Percentiles rank a stretch among this genome's conserved stretches.
Evolutionary conservation across 2,888 invertebrate species (phyloP).

Genomic region (Sycophila texana): DNA sequence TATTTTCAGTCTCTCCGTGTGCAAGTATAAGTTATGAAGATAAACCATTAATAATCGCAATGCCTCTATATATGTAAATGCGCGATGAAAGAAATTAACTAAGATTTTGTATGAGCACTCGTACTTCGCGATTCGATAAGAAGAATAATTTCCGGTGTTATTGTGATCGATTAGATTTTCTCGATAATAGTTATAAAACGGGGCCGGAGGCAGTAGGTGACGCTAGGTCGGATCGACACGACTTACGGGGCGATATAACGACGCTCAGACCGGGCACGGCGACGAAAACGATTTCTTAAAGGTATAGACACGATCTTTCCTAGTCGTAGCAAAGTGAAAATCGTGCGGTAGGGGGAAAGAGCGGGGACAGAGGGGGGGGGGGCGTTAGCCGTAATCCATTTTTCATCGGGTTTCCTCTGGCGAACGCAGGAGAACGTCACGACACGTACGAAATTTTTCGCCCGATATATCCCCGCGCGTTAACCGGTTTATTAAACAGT

Average conservation of each 20-base stretch:
- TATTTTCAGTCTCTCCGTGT: background rate
- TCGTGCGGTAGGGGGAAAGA: slow-evolving; percentile 1
- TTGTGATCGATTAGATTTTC: slow-evolving; percentile 41
- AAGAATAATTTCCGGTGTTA: slow-evolving; percentile 13
- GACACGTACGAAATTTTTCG: slow-evolving; percentile 32
- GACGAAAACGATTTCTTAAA: slow-evolving; percentile 45
- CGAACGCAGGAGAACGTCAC: background rate
- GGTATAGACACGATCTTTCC: slow-evolving; percentile 4
- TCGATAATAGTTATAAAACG: slow-evolving; percentile 45
- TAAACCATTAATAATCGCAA: background rate
- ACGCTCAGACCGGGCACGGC: slow-evolving; percentile 7
- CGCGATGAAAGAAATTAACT: background rate
- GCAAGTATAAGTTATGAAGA: too few relatives aligned
- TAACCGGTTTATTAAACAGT: slow-evolving; percentile 67
- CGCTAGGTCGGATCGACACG: slow-evolving; percentile 39
- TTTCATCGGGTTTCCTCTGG: slow-evolving; percentile 47
- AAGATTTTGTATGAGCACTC: slow-evolving; percentile 5
- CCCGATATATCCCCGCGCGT: slow-evolving; percentile 24
- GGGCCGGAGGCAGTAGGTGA: background rate
- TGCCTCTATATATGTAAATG: background rate
- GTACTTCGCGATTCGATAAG: slow-evolving; percentile 33
- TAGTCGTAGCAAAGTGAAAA: slow-evolving; percentile 41
- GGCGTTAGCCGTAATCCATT: slow-evolving; percentile 62
- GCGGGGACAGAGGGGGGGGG: slow-evolving; percentile 47
- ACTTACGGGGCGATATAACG: slow-evolving; percentile 42